Percentiles rank a stretch among this genome's conserved stretches.
Evolutionary conservation across 2,888 invertebrate genomes (phyloP).

Genomic region (Magallana nippona): DNA sequence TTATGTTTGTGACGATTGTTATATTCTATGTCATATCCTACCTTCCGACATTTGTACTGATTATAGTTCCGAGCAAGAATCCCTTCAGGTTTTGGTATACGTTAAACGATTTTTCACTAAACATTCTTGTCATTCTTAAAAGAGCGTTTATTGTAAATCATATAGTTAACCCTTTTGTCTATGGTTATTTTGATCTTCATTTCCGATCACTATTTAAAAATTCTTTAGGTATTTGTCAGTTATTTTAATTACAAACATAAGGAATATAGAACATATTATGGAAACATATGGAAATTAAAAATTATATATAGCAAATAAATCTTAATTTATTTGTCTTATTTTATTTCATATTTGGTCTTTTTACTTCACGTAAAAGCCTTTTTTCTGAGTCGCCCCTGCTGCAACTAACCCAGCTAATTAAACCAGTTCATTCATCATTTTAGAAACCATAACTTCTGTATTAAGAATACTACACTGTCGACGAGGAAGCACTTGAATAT

Average conservation of each 20-base stretch:
- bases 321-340: too few relatives aligned
- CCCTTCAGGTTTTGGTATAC: background rate
- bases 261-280: too few relatives aligned
- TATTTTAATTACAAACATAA: background rate
- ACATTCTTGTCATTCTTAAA: background rate
- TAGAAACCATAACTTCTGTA: too few relatives aligned
- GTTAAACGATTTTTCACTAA: background rate
- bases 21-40: conserved; percentile 15
- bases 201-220: background rate
- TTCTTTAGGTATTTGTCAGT: background rate
- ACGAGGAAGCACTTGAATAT: too few relatives aligned
- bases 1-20: conserved; percentile 14
- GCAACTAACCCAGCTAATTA: too few relatives aligned
- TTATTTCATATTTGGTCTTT: too few relatives aligned
- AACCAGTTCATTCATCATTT: too few relatives aligned
- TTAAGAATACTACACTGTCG: too few relatives aligned
- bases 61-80: background rate
- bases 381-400: too few relatives aligned
- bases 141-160: background rate
- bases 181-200: conserved; percentile 31
- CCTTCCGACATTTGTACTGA: conserved; percentile 18
- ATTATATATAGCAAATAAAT: too few relatives aligned
- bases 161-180: background rate
- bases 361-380: too few relatives aligned
- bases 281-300: too few relatives aligned